These are phyloP conservation scores for Macaca nemestrina DNA, from an alignment of 2,113 vertebrate genomes.

Conservation along the genomic window DNA sequence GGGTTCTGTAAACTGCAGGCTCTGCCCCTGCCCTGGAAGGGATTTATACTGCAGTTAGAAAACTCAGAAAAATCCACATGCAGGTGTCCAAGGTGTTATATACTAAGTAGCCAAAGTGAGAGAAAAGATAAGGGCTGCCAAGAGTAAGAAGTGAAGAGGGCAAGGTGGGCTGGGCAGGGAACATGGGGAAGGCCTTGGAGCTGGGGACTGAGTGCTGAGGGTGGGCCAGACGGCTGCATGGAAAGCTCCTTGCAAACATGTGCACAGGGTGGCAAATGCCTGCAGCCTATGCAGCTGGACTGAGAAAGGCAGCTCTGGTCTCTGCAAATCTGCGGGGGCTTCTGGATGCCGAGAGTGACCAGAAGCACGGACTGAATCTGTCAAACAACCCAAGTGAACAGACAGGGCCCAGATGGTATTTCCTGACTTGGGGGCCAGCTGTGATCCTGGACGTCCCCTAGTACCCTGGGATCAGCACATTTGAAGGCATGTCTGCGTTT, in stretches of 20 bases:
- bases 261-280: accelerated
- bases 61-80: background rate
- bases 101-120: background rate
- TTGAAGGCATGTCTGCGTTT: background rate
- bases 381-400: background rate
- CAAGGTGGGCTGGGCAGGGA: no score
- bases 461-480: background rate
- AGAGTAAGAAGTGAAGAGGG: background rate
- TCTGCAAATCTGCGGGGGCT: accelerated
- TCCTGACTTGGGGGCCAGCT: background rate
- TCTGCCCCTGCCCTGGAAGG: background rate
- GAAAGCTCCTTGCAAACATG: background rate
- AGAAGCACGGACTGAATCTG: background rate
- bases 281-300: accelerated
- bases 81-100: background rate
- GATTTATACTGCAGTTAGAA: background rate
- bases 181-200: accelerated
- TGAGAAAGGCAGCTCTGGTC: background rate
- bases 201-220: accelerated
- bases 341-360: background rate
- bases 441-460: background rate
- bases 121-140: background rate
- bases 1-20: background rate
- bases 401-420: background rate
- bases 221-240: accelerated